Conservation (phyloP, 2,888 invertebrate species). For the Cyclophora punctaria region DNA sequence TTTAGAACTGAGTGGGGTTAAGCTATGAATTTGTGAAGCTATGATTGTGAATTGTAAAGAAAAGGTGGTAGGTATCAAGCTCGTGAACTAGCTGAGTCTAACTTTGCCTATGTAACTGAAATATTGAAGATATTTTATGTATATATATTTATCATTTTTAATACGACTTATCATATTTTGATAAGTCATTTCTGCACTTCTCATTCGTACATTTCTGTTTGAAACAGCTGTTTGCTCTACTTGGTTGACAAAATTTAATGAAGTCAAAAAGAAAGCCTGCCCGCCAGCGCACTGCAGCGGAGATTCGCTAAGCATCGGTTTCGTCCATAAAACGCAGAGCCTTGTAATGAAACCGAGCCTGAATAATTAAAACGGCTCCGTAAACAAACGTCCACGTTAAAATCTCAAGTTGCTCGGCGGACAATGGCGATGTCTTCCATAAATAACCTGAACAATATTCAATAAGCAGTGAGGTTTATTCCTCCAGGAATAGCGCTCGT, state of each 20-base stretch:
- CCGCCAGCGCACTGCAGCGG: not conserved
- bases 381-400: conserved; percentile 41
- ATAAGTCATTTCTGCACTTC: too few relatives aligned
- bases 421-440: conserved; percentile 66
- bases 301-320: conserved; percentile 16
- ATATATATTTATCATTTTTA: too few relatives aligned
- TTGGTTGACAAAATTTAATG: conserved; percentile 7
- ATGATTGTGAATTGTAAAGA: too few relatives aligned
- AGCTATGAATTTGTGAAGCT: too few relatives aligned
- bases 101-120: too few relatives aligned
- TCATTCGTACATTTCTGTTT: too few relatives aligned
- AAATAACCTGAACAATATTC: conserved; percentile 71
- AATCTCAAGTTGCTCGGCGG: conserved; percentile 38
- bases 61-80: too few relatives aligned
- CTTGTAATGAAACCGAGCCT: conserved; percentile 4
- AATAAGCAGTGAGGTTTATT: conserved; percentile 66
- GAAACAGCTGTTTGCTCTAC: too few relatives aligned
- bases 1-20: too few relatives aligned
- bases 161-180: too few relatives aligned
- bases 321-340: conserved; percentile 1
- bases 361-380: conserved; percentile 15
- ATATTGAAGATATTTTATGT: too few relatives aligned
- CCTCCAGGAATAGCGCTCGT: conserved; percentile 72
- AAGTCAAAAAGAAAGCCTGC: not conserved
- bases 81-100: too few relatives aligned